These are phyloP conservation scores for Camponotus pennsylvanicus DNA, from an alignment of 1,140 invertebrate genomes.

Conservation along the genomic window DNA sequence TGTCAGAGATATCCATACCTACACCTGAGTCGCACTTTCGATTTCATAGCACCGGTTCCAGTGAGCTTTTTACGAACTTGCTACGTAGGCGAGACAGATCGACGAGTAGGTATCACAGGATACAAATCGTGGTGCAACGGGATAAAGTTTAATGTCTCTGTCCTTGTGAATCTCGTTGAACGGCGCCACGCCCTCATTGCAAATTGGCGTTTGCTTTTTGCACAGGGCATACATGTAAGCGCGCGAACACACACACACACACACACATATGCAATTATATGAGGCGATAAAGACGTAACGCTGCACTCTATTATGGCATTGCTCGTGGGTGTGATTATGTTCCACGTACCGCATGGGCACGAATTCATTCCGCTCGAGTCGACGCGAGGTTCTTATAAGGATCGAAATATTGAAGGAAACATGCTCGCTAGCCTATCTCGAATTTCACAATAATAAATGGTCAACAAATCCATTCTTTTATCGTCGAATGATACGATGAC, in stretches of 20 bases:
- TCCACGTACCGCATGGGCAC: slow-evolving; percentile 19
- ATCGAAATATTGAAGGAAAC: slow-evolving; percentile 49
- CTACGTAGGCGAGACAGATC: slow-evolving; percentile 46
- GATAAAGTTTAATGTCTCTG: slow-evolving; percentile 62
- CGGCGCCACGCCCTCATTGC: slow-evolving; percentile 60
- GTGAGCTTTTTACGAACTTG: slow-evolving; percentile 28
- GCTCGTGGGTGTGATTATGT: slow-evolving; percentile 65
- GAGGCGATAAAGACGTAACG: slow-evolving; percentile 61
- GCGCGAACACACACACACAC: neutral
- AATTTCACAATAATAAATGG: slow-evolving; percentile 61
- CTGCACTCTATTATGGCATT: slow-evolving; percentile 56
- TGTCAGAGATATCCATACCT: neutral
- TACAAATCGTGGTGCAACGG: slow-evolving; percentile 48
- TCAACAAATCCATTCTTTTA: slow-evolving; percentile 1
- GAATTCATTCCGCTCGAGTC: slow-evolving; percentile 46
- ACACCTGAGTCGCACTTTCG: slow-evolving; percentile 31
- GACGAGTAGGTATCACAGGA: slow-evolving; percentile 18
- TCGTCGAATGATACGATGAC: neutral
- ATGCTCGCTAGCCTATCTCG: slow-evolving; percentile 28
- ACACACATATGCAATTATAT: neutral
- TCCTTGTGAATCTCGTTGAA: slow-evolving; percentile 63
- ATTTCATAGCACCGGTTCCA: neutral
- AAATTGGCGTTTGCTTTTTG: slow-evolving; percentile 51
- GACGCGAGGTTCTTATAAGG: slow-evolving; percentile 61
- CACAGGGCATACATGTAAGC: neutral